phyloP scores from a whole-genome alignment of 2,113 vertebrate genomes.

The Polypterus bichir region DNA sequence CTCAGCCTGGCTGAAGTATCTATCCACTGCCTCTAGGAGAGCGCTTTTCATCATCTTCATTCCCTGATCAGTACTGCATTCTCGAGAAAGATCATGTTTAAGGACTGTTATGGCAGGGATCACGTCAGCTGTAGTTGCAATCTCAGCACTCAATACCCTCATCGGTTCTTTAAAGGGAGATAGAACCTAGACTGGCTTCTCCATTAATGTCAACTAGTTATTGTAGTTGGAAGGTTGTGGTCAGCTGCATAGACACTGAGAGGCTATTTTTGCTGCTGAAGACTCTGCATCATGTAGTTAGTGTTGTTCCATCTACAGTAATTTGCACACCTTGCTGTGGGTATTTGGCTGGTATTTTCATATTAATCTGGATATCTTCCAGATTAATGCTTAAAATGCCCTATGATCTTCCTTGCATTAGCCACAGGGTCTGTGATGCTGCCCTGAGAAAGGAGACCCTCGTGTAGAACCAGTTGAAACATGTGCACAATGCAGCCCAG shows the following conservation, averaged over 20 bases:
- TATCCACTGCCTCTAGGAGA: constrained; percentile 10
- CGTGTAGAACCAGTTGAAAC: constrained; percentile 11
- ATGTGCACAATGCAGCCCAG: constrained; percentile 10
- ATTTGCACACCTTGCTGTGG: constrained; percentile 8
- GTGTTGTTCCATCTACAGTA: constrained; percentile 7
- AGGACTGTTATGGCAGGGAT: constrained; percentile 6
- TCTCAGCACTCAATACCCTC: constrained; percentile 1
- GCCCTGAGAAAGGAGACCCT: constrained; percentile 11
- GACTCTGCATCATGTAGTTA: constrained; percentile 11
- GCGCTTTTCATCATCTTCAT: constrained; percentile 6
- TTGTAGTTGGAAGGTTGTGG: constrained; percentile 4
- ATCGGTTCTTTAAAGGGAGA: constrained; percentile 12
- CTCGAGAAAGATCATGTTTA: constrained; percentile 6
- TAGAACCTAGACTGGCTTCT: constrained; percentile 9
- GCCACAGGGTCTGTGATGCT: constrained; percentile 11
- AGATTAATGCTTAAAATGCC: constrained; percentile 17
- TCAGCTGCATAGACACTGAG: constrained; percentile 5
- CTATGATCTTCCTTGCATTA: constrained; percentile 13
- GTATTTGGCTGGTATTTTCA: constrained; percentile 8
- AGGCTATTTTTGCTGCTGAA: constrained; percentile 4
- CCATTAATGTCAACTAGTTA: constrained; percentile 14
- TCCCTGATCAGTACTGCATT: constrained; percentile 4
- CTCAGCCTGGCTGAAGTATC: constrained; percentile 5
- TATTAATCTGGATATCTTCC: constrained; percentile 4
- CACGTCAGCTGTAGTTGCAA: constrained; percentile 3